Evolutionary conservation across 2,888 invertebrate species (phyloP), one percentile per base, ranked within the genome.

Genomic region (Chromoteleia sp.): DNA sequence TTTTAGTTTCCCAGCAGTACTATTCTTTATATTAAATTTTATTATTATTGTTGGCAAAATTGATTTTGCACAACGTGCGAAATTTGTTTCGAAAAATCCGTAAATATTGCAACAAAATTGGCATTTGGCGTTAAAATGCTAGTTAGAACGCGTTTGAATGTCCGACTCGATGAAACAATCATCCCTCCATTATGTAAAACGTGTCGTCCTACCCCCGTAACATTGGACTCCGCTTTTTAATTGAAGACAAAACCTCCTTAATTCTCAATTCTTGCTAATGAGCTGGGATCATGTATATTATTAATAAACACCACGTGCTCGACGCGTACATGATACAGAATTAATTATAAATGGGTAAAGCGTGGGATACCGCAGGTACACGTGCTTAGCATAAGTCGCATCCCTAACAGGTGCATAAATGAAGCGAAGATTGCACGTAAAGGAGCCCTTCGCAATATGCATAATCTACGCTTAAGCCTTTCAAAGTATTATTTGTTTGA

Each of bases 341-440:
- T 76, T 76, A 76, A 76, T 76, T 68, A 61, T 59, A 54, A 54
- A 25, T 21, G 45, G 36, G 43, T 45, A 43, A 61, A 76, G 65
- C 68, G 54, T 68, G 68, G 59, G 45, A 68, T 36, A 52, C 68
- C 76, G 54, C 68, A 65, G 25, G 61, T 68, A 68, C 68, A 61
- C 76, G 68, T 68, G 76, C 59, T 68, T 75, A 75, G 74, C 74
- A 65, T 75, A 75, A 75, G 36, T 76, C 45, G 61, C 45, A n/a
- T 61, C 50, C 52, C 68, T 76, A 76, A 68, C 68, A 61, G 59
- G 67, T 59, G 50, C 67, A 68, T 59, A 68, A 76, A 59, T 68
- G 50, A 52, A 76, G 59, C 52, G 67, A 76, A 68, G 68, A 76
- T 59, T 68, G 29, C 45, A 30, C 45, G 68, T 30, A 68, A 76